Evolutionary conservation across 2,113 vertebrate genomes (phyloP), one percentile per base, ranked within the genome.

Genomic region (Rhipidura dahli): DNA sequence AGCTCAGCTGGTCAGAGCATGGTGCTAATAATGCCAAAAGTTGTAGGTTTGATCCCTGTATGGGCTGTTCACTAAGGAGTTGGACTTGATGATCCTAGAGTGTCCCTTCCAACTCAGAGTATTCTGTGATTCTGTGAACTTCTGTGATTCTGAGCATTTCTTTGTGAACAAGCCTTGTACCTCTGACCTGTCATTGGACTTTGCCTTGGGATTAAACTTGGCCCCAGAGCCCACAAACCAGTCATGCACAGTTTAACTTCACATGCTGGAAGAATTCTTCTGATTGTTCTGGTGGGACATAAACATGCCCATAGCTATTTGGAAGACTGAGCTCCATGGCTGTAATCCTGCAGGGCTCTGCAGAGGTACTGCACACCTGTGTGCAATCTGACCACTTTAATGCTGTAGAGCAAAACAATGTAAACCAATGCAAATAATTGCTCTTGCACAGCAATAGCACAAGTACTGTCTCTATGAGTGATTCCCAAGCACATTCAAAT

Each of bases 401-500:
- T 31, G 47, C 78, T 61, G 49, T 33, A 66, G 51, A 93, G 21
- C 69, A 72, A 83, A 88, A 16, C 63, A 57, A 35, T 23, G 39
- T 21, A 75, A 78, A 95, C 16, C 80, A 83, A 73, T 37, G 75
- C 39, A 96, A 93, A 92, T 73, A 90, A 94, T 83, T 92, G 69
- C 50, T 89, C 47, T 82, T 60, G 64, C 68, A 90, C 35, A 83
- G 66, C 45, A 87, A 63, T 8, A 93, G 79, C 37, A 89, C 49
- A 84, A 65, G 49, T 21, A 93, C 59, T 42, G 54, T 57, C 70
- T 73, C 69, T 61, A 26, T 13, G 78, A 80, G 59, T 77, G 82
- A 87, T 69, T 86, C 65, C 45, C 39, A 82, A 89, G 87, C 45
- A 79, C 57, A 94, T 88, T 72, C 73, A 83, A 82, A 91, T 88